Evolutionary conservation across 2,888 invertebrate genomes (phyloP).

Genomic region (Hypomecis punctinalis): DNA sequence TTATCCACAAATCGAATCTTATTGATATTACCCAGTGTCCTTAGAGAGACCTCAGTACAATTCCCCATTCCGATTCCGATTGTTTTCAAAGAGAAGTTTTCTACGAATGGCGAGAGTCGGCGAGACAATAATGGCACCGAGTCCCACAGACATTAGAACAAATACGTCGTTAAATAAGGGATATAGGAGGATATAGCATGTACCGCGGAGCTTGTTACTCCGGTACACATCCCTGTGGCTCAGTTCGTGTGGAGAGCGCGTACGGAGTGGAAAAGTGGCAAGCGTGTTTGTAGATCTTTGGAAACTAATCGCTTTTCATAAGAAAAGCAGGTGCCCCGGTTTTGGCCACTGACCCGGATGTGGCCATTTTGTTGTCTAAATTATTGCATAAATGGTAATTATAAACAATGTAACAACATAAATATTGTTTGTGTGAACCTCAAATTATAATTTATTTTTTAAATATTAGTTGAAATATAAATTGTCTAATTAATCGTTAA

Average conservation of each 20-base stretch:
- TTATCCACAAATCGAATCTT: neutral
- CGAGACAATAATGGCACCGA: slow-evolving; percentile 35
- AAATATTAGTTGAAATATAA: too few relatives aligned
- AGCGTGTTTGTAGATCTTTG: slow-evolving; percentile 27
- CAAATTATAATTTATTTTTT: too few relatives aligned
- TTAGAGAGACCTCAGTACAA: slow-evolving; percentile 12
- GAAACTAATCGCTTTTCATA: neutral
- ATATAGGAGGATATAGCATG: slow-evolving; percentile 55
- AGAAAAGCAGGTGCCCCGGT: too few relatives aligned
- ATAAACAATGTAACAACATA: too few relatives aligned
- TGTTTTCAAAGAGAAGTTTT: slow-evolving; percentile 31
- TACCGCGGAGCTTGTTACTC: slow-evolving; percentile 52
- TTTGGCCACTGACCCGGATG: too few relatives aligned
- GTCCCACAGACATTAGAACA: slow-evolving; percentile 56
- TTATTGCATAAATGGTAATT: too few relatives aligned
- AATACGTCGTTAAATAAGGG: slow-evolving; percentile 63
- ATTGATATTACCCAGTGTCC: slow-evolving; percentile 9
- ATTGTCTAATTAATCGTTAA: too few relatives aligned
- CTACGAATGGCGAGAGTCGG: slow-evolving; percentile 13
- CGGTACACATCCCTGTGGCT: slow-evolving; percentile 51
- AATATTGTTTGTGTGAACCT: too few relatives aligned
- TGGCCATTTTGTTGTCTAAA: too few relatives aligned
- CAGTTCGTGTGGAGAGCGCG: slow-evolving; percentile 45
- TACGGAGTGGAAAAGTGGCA: slow-evolving; percentile 33
- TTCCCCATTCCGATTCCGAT: slow-evolving; percentile 28